phyloP scores from a whole-genome alignment of 1,140 invertebrate species.

The Pseudomyrmex cubaensis region DNA sequence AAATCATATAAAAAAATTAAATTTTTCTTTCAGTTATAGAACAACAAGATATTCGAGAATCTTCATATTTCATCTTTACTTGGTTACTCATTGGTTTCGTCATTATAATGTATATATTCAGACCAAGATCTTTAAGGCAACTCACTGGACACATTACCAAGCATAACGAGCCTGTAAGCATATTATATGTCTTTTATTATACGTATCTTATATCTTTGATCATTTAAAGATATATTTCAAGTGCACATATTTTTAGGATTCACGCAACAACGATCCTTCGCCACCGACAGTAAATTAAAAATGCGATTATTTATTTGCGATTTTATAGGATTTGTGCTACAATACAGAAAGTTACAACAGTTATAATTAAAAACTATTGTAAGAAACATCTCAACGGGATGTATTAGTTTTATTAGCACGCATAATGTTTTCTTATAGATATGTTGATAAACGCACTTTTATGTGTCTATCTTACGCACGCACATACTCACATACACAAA shows the following conservation, averaged over 20 bases:
- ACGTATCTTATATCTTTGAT: background rate
- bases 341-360: background rate
- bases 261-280: constrained; percentile 76
- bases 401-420: background rate
- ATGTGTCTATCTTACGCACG: too few species aligned
- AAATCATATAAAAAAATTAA: background rate
- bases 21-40: constrained; percentile 82
- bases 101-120: constrained; percentile 85
- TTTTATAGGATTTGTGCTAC: constrained; percentile 41
- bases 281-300: constrained; percentile 76
- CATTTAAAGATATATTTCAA: background rate
- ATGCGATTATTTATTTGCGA: constrained; percentile 23
- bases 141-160: constrained; percentile 80
- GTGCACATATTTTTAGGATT: constrained; percentile 71
- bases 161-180: constrained; percentile 75
- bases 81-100: constrained; percentile 85
- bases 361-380: background rate
- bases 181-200: background rate
- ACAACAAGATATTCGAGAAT: constrained; percentile 72
- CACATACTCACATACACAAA: too few species aligned
- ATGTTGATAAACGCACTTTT: too few species aligned
- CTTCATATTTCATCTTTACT: constrained; percentile 83
- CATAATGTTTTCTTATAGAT: too few species aligned
- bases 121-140: constrained; percentile 84
- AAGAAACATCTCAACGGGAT: background rate